Percentiles rank a stretch among this genome's conserved stretches.
phyloP scores from a whole-genome alignment of 2,113 vertebrate species.

The Vicugna pacos region DNA sequence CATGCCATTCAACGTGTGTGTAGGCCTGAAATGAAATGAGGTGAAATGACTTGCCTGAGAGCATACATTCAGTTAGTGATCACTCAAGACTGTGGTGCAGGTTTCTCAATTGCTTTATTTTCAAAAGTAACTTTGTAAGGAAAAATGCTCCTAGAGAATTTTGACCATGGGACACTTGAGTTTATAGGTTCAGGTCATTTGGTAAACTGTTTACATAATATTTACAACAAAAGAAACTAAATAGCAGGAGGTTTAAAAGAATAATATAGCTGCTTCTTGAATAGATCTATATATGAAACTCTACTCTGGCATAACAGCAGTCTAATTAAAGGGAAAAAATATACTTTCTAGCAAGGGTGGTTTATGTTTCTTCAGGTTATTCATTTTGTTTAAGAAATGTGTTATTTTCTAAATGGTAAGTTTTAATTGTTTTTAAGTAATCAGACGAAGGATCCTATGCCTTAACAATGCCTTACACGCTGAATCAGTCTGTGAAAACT shows the following conservation, averaged over 20 bases:
- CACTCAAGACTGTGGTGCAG: not conserved
- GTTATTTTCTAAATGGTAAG: not conserved
- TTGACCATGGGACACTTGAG: not conserved
- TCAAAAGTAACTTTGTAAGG: not conserved
- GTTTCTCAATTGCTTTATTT: not conserved
- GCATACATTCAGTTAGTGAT: not conserved
- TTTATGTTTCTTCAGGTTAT: slow-evolving; percentile 11
- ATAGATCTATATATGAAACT: not conserved
- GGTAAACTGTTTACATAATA: not conserved
- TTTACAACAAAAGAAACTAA: slow-evolving; percentile 28
- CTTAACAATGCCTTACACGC: not conserved
- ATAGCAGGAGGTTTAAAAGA: not conserved
- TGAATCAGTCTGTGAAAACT: not conserved
- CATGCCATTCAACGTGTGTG: not conserved
- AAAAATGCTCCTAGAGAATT: not conserved
- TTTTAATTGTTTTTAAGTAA: slow-evolving; percentile 5
- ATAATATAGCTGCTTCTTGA: not conserved
- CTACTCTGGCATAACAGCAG: not conserved
- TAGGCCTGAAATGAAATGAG: not conserved
- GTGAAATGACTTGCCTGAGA: not conserved
- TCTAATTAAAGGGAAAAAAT: not conserved
- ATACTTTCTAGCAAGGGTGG: not conserved
- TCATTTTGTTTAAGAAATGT: not conserved
- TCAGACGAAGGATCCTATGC: not conserved
- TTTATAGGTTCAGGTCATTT: not conserved